Evolutionary conservation across 2,797 vertebrate genomes (phyloP).

Genomic region (Hirundo rustica): DNA sequence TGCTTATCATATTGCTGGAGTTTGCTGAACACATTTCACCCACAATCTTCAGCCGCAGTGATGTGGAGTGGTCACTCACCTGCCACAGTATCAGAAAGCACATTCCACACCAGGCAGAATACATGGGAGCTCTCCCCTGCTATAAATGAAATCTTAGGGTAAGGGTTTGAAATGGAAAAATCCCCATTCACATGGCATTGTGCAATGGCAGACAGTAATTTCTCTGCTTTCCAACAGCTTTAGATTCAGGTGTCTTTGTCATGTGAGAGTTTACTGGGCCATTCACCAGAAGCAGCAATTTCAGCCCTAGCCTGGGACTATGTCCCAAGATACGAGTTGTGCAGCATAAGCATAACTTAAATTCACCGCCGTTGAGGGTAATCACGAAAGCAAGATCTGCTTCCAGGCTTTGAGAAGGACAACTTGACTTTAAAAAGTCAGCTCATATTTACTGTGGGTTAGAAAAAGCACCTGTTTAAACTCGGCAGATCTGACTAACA

Average conservation of each 20-base stretch:
- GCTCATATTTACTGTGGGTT: constrained; percentile 18
- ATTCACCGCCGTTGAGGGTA: constrained; percentile 2
- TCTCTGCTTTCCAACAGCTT: background rate
- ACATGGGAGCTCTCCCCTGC: background rate
- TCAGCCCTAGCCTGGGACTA: background rate
- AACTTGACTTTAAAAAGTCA: constrained; percentile 51
- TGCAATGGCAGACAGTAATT: background rate
- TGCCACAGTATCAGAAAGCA: background rate
- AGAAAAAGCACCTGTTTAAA: constrained; percentile 64
- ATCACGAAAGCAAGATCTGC: background rate
- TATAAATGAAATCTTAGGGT: background rate
- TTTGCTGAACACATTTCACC: background rate
- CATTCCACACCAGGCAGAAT: background rate
- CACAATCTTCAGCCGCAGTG: background rate
- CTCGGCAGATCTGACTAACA: constrained; percentile 21
- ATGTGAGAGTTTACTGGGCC: background rate
- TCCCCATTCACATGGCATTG: background rate
- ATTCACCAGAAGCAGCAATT: constrained; percentile 10
- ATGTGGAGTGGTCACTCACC: background rate
- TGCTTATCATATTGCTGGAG: background rate
- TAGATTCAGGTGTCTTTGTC: constrained; percentile 13
- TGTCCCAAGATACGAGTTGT: background rate
- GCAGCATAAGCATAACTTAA: background rate
- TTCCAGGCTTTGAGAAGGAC: constrained; percentile 7
- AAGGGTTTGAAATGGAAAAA: background rate